phyloP scores from a whole-genome alignment of 2,113 vertebrate species.

The Oncorhynchus keta region DNA sequence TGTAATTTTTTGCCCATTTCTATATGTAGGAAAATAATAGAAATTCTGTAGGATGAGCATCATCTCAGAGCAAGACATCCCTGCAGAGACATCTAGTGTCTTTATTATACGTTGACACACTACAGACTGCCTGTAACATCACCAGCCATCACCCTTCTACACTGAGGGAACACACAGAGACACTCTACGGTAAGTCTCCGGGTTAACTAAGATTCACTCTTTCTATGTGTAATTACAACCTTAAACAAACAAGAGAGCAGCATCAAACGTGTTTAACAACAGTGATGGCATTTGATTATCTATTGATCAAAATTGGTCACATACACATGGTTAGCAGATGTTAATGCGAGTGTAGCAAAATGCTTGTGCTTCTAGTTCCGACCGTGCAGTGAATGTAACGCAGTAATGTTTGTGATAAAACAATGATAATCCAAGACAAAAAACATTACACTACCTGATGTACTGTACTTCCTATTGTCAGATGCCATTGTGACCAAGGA shows the following conservation, averaged over 20 bases:
- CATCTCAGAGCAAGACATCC: conserved; percentile 32
- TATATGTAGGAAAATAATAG: conserved; percentile 15
- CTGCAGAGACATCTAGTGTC: conserved; percentile 74
- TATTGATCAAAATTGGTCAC: background rate
- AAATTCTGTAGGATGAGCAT: conserved; percentile 35
- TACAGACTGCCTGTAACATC: background rate
- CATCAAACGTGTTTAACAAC: background rate
- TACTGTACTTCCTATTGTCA: conserved; percentile 17
- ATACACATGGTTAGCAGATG: too few relatives aligned
- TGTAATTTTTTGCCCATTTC: too few relatives aligned
- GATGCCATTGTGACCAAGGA: conserved; percentile 1
- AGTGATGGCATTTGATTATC: background rate
- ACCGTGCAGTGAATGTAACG: background rate
- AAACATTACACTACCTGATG: background rate
- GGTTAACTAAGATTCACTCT: background rate
- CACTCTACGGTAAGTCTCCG: background rate
- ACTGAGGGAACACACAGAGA: conserved; percentile 18
- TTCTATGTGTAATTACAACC: background rate
- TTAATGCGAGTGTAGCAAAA: too few relatives aligned
- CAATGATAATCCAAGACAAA: background rate
- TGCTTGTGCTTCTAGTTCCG: too few relatives aligned
- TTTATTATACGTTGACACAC: background rate
- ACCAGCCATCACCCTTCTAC: background rate
- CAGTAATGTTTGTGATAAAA: background rate
- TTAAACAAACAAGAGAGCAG: background rate